These are phyloP conservation scores for Passer domesticus DNA, from an alignment of 2,113 vertebrate species.

Conservation along the genomic window DNA sequence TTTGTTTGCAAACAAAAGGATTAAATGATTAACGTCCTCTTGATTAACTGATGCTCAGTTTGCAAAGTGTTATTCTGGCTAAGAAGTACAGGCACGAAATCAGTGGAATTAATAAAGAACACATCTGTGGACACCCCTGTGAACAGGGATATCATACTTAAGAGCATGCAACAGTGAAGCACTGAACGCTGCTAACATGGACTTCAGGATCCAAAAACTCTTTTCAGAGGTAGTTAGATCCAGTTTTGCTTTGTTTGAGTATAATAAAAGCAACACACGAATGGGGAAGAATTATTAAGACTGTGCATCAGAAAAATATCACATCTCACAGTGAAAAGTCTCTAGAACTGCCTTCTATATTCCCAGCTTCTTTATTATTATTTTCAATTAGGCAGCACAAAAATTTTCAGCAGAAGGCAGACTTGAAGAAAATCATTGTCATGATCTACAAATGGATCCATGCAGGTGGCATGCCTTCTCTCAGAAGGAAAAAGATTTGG, in stretches of 20 bases:
- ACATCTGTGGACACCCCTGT: neutral
- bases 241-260: neutral
- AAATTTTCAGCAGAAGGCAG: neutral
- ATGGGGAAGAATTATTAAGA: neutral
- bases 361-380: neutral
- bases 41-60: neutral
- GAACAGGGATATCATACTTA: neutral
- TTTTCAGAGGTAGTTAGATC: neutral
- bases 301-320: neutral
- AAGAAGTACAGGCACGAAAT: neutral
- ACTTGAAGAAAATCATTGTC: neutral
- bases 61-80: neutral
- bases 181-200: neutral
- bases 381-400: neutral
- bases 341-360: neutral
- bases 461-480: neutral
- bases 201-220: neutral
- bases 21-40: neutral
- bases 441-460: neutral
- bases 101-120: neutral
- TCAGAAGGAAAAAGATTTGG: neutral
- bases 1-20: neutral
- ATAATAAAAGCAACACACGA: neutral
- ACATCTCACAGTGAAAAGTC: neutral
- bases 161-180: neutral